Conservation (phyloP, 1,140 invertebrate species). For the Polyergus mexicanus region DNA sequence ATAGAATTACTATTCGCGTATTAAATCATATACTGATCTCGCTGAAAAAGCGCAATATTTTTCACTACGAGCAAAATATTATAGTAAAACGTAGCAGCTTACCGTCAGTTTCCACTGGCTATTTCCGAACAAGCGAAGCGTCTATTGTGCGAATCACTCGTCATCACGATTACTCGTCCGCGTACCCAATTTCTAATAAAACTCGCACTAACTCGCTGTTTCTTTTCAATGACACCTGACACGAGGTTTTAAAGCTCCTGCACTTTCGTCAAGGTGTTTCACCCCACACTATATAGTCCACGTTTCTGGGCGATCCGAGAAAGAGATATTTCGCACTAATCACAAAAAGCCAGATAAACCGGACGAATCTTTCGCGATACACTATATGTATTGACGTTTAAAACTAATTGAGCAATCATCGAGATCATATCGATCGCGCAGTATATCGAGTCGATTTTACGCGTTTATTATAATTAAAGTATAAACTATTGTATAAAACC, state of each 20-base stretch:
- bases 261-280: slow-evolving; percentile 50
- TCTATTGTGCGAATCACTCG: slow-evolving; percentile 80
- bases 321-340: slow-evolving; percentile 55
- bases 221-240: slow-evolving; percentile 37
- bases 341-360: slow-evolving; percentile 36
- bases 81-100: slow-evolving; percentile 55
- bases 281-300: slow-evolving; percentile 51
- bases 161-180: slow-evolving; percentile 78
- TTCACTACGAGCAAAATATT: not conserved
- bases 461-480: slow-evolving; percentile 26
- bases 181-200: slow-evolving; percentile 57
- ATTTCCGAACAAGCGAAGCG: slow-evolving; percentile 74
- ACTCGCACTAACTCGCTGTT: slow-evolving; percentile 31
- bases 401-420: slow-evolving; percentile 74
- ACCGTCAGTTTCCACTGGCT: slow-evolving; percentile 70
- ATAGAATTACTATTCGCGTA: slow-evolving; percentile 19
- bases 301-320: slow-evolving; percentile 43
- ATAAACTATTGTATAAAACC: not conserved
- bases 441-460: slow-evolving; percentile 27
- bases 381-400: slow-evolving; percentile 61
- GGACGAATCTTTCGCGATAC: slow-evolving; percentile 56
- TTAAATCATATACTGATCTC: slow-evolving; percentile 30
- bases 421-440: slow-evolving; percentile 19
- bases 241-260: slow-evolving; percentile 27
- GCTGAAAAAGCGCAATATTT: slow-evolving; percentile 11